Conservation (phyloP, 2,113 vertebrate genomes). For the Perca flavescens region DNA sequence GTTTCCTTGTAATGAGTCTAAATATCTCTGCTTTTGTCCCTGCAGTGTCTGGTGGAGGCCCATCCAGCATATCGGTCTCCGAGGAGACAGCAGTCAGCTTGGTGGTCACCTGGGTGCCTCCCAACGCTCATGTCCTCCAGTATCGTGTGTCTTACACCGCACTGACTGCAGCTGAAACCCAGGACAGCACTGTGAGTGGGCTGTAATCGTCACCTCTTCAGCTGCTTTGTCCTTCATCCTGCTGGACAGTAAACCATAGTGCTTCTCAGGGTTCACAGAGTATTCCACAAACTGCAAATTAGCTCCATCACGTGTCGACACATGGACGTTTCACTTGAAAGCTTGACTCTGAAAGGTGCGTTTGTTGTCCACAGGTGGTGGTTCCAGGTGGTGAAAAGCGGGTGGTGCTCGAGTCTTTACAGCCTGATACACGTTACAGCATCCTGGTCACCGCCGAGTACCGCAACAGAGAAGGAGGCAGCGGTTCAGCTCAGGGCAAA, state of each 20-base stretch:
- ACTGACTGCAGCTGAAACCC: constrained; percentile 72
- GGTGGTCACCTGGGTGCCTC: constrained; percentile 88
- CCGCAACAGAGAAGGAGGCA: constrained; percentile 86
- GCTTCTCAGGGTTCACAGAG: neutral
- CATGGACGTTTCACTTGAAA: too few species aligned
- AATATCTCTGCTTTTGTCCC: neutral
- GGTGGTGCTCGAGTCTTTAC: constrained; percentile 82
- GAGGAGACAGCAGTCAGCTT: constrained; percentile 89
- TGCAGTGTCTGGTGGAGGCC: constrained; percentile 86
- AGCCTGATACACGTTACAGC: constrained; percentile 89
- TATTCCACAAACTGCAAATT: neutral
- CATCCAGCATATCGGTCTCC: constrained; percentile 84
- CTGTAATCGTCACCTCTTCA: neutral
- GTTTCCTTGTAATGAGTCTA: neutral
- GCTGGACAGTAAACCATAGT: neutral
- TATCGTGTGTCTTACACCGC: constrained; percentile 87
- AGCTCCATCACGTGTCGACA: neutral
- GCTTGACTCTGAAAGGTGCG: neutral
- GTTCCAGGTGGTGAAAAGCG: constrained; percentile 84
- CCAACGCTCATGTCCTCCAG: constrained; percentile 86
- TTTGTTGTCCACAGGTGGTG: constrained; percentile 81
- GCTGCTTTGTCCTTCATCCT: neutral
- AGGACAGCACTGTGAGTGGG: constrained; percentile 77
- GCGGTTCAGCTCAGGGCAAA: constrained; percentile 80
- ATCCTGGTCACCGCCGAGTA: constrained; percentile 89